Evolutionary conservation across 64 coral and sea anemone species (phyloP), one percentile per base, ranked within the genome.

Genomic region (Actinia equina): DNA sequence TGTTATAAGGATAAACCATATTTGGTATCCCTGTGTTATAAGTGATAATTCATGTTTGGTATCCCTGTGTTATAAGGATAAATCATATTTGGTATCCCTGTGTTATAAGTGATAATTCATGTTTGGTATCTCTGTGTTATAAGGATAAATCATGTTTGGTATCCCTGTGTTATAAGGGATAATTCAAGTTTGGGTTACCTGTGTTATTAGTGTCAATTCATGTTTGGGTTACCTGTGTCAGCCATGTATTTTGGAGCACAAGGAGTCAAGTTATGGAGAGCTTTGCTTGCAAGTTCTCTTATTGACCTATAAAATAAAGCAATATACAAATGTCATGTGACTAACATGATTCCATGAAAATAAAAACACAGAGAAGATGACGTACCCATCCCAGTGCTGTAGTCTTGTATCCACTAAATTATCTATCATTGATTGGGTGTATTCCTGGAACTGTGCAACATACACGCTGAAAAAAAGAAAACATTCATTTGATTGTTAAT

Each of bases 301-400:
- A 99, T 77, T 49, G 86, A 91, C 53, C 97, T 85, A 82, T 19
- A 57, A 15, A 57, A 27, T 52, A 7, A 82, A 82, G 69, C 23
- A 20, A 20, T 13, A 20, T 65, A 65, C 62, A n/a, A n/a, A 20
- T n/a, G 4, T n/a, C n/a, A 65, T 6, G 14, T 18, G 3, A 60
- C 58, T 60, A 19, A 15, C 58, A 60, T 60, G 58, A 15, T 60
- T 16, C 4, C 17, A 18, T 60, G 4, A 15, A 4, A 60, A n/a
- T n/a, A n/a, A n/a, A n/a, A n/a, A n/a, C n/a, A n/a, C n/a, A n/a
- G n/a, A n/a, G n/a, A n/a, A n/a, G n/a, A n/a, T n/a, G n/a, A n/a
- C 80, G 81, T 89, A 99, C 97, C 93, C 88, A 82, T 99, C 97
- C 97, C 97, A 99, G 64, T 99, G 97, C 15, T 90, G 88, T 12